Evolutionary conservation across 2,888 invertebrate genomes (phyloP), one percentile per base, ranked within the genome.

Genomic region (Thecocarcelia acutangulata): DNA sequence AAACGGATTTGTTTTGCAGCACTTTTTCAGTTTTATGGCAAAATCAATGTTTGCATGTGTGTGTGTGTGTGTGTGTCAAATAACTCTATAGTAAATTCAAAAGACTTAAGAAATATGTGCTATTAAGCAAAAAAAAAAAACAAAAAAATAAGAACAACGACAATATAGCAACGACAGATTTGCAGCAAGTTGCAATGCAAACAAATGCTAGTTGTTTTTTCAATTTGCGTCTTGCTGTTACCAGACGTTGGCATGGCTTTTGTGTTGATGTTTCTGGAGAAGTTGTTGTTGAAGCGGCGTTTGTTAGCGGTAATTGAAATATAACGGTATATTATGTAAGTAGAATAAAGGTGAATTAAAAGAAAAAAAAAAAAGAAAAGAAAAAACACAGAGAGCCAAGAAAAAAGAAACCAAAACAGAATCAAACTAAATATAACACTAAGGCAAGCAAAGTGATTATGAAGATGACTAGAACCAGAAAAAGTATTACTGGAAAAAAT

Each of bases 321-420:
- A 48, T 82, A 82, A 82, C 81, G 81, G 81, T 82, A 74, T 78
- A 73, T 74, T 74, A 78, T 82, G 74, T 82, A 82, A 82, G 77
- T 82, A 59, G 81, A 78, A 78, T 82, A 82, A 82, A 82, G 81
- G 77, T 82, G 81, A 82, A 78, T 82, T 70, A 78, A 82, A 74
- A 74, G 78, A 12, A 44, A n/a, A 44, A 28, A 19, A 48, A 33
- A 69, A 46, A 52, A 0, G 44, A 12, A 28, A 37, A 50, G n/a
- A n/a, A n/a, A n/a, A n/a, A n/a, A n/a, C n/a, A n/a, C n/a, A n/a
- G n/a, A n/a, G n/a, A n/a, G 17, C 8, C 2, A 19, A 37, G 37
- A 6, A 37, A 0, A 61, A 46, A 13, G 48, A 15, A 19, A 58
- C n/a, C 9, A 17, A 12, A 33, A 33, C 33, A 50, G 54, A 59